Evolutionary conservation across 2,797 vertebrate species (phyloP), one percentile per base, ranked within the genome.

Genomic region (Telmatherina bonti): DNA sequence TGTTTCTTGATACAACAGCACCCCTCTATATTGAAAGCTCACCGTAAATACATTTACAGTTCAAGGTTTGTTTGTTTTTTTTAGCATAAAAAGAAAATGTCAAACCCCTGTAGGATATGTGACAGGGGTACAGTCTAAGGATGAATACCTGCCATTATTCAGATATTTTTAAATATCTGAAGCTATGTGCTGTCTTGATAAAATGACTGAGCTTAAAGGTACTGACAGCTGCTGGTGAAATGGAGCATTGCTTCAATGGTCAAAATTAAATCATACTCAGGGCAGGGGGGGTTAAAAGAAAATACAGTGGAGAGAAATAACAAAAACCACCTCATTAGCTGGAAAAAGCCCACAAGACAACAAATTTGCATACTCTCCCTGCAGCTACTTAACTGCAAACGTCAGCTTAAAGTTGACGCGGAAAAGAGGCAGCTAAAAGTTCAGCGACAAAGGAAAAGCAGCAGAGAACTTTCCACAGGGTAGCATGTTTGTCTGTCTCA

Each of bases 1-100:
- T 66, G 92, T 92, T 92, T 95, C 64, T 76, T 79, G 67, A 87
- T 89, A 86, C 92, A 93, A 93, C 89, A 89, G 88, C 85, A 92
- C 89, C 91, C 91, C 82, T 83, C 35, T 67, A 72, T 54, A 49
- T 62, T 31, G 22, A 68, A 20, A 30, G 52, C 22, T 68, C 20
- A 61, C 47, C 62, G 18, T 69, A 36, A 66, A 78, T 55, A 60
- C 1, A 77, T 72, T 1, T 43, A 52, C 18, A 72, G n/a, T 35
- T 68, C 11, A 15, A 22, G 36, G 18, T 20, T 4, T 24, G 36
- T 62, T 62, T 49, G 38, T 7, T 33, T 22, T 31, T 3, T 3
- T 3, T 3, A 31, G 7, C 30, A 26, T 41, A 59, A 59, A 57
- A 35, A 67, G 4, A 1, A 24, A 7, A 74, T n/a, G 20, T 45